Percentiles rank a stretch among this genome's conserved stretches.
phyloP scores from a whole-genome alignment of 2,888 invertebrate species.

The Morpho achilles region DNA sequence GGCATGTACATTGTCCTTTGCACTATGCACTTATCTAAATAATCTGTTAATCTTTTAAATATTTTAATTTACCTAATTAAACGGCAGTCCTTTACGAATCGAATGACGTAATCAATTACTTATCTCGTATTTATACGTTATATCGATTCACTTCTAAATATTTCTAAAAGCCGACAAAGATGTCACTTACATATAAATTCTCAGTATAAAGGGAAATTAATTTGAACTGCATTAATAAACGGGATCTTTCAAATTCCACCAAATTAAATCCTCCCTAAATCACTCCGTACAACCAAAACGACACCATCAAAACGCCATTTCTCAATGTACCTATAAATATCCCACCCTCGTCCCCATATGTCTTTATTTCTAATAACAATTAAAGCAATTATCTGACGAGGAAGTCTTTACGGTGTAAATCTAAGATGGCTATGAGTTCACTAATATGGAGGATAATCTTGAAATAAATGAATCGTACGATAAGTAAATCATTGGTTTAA shows the following conservation, averaged over 20 bases:
- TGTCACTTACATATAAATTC: constrained; percentile 4
- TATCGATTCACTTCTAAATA: not conserved
- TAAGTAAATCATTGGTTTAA: no score
- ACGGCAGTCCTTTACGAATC: no score
- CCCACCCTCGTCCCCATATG: constrained; percentile 60
- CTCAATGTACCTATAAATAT: constrained; percentile 65
- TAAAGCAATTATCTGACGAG: constrained; percentile 77
- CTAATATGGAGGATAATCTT: not conserved
- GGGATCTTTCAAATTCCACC: constrained; percentile 18
- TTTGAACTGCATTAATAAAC: constrained; percentile 6
- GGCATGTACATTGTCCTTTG: no score
- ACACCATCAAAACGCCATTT: constrained; percentile 71
- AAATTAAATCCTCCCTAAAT: constrained; percentile 23
- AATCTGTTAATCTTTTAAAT: no score
- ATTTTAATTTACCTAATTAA: no score
- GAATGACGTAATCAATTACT: no score
- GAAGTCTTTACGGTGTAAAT: constrained; percentile 60
- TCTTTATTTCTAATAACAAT: constrained; percentile 79
- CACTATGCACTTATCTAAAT: no score
- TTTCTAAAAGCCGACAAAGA: constrained; percentile 5
- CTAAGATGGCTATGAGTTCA: not conserved
- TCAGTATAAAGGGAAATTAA: constrained; percentile 5
- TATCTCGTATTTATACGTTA: no score
- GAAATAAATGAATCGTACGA: no score
- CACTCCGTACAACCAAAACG: constrained; percentile 41